Evolutionary conservation across 1,140 invertebrate species (phyloP).

Genomic region (Stratiolaelaps scimitus): DNA sequence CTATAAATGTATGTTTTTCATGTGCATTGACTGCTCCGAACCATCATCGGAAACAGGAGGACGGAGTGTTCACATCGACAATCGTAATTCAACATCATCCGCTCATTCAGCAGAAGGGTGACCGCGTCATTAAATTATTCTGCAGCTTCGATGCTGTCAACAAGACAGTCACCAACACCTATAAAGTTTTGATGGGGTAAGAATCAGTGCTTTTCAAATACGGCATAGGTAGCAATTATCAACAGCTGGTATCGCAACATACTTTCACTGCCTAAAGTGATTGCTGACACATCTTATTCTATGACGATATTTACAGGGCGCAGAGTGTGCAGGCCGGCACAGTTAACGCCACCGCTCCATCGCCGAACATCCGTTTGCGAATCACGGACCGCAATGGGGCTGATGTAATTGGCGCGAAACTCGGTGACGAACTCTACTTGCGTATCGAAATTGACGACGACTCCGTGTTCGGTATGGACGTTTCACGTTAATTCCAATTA

Average conservation of each 20-base stretch:
- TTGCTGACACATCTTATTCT: not conserved
- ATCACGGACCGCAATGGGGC: conserved; percentile 39
- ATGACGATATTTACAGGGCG: conserved; percentile 14
- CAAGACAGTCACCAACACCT: conserved; percentile 41
- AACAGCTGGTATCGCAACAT: not conserved
- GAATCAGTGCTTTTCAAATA: conserved; percentile 28
- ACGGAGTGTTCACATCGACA: conserved; percentile 41
- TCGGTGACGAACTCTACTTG: conserved; percentile 41
- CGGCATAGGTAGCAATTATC: not conserved
- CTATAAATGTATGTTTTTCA: too few relatives aligned
- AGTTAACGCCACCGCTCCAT: conserved; percentile 42
- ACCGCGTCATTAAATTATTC: conserved; percentile 47
- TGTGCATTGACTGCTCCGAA: too few relatives aligned
- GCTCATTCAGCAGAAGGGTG: conserved; percentile 49
- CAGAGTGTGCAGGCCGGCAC: conserved; percentile 37
- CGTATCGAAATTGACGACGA: conserved; percentile 41
- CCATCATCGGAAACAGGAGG: conserved; percentile 30
- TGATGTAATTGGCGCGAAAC: conserved; percentile 40
- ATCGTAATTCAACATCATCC: conserved; percentile 51
- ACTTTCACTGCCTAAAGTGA: not conserved
- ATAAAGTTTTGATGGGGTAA: conserved; percentile 39
- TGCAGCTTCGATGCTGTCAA: conserved; percentile 43
- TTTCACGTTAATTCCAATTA: not conserved
- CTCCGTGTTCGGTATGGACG: conserved; percentile 11
- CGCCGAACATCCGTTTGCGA: conserved; percentile 40